These are phyloP conservation scores for Alethe castanea DNA, from an alignment of 2,113 vertebrate species.

Conservation along the genomic window DNA sequence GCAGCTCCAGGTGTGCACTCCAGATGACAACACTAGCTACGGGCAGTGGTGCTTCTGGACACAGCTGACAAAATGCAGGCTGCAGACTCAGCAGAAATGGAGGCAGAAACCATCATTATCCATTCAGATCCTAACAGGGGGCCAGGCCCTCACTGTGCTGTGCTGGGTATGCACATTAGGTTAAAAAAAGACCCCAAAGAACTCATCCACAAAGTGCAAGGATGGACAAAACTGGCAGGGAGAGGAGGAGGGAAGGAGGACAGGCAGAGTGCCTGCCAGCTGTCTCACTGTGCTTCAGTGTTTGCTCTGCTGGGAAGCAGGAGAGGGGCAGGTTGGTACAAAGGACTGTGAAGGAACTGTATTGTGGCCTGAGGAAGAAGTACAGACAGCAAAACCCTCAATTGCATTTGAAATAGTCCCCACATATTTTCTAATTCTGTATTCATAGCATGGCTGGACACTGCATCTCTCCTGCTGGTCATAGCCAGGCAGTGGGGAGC, in stretches of 20 bases:
- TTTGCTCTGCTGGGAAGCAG: not conserved
- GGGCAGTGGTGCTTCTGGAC: not conserved
- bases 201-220: not conserved
- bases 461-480: not conserved
- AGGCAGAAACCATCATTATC: not conserved
- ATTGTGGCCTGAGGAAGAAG: not conserved
- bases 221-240: not conserved
- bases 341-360: not conserved
- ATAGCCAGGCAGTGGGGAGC: not conserved
- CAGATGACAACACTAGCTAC: not conserved
- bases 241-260: not conserved
- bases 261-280: not conserved
- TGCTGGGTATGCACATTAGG: not conserved
- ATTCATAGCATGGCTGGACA: not conserved
- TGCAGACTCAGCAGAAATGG: not conserved
- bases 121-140: not conserved
- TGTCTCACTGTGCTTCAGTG: not conserved
- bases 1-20: not conserved
- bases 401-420: not conserved
- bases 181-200: conserved; percentile 21
- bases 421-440: not conserved
- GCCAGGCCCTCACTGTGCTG: not conserved
- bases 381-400: not conserved
- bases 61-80: not conserved
- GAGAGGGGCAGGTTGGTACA: not conserved